Conservation (phyloP, 2,113 vertebrate species). For the Myiozetetes cayanensis region DNA sequence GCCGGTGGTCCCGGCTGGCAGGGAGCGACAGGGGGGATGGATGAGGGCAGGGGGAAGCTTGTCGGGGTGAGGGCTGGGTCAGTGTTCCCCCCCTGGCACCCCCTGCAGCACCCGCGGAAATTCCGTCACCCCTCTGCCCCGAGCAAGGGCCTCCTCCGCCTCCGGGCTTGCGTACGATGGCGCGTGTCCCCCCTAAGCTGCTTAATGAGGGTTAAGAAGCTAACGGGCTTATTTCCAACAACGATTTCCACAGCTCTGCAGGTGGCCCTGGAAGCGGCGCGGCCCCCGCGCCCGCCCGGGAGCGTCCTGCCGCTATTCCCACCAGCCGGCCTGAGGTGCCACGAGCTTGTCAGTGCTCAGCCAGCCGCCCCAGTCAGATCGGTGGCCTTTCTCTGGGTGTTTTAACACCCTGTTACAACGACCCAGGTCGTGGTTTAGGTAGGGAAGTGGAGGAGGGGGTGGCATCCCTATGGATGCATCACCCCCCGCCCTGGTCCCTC, state of each 20-base stretch:
- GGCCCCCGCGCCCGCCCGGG: not conserved
- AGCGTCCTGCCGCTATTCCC: not conserved
- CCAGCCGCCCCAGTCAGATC: fast-evolving
- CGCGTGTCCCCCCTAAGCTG: conserved; percentile 23
- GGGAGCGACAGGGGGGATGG: not conserved
- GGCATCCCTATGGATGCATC: not conserved
- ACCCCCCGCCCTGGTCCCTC: not conserved
- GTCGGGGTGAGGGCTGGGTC: not conserved
- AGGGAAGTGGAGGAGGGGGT: not conserved
- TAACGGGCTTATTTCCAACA: conserved; percentile 50
- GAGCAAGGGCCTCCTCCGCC: not conserved
- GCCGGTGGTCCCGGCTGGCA: not conserved
- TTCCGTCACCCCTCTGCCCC: not conserved
- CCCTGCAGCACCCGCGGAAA: fast-evolving
- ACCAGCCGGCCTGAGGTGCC: not conserved
- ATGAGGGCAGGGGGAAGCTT: not conserved
- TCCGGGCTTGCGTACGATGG: not conserved
- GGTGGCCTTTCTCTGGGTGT: fast-evolving
- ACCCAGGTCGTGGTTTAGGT: not conserved
- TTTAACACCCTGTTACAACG: not conserved
- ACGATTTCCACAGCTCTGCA: conserved; percentile 46
- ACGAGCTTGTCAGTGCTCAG: not conserved
- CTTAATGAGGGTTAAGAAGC: conserved; percentile 60
- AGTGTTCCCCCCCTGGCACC: not conserved
- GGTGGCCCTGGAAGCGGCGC: not conserved